Percentiles rank a stretch among this genome's conserved stretches.
Conservation (phyloP, 2,888 invertebrate genomes). For the Ophonus ardosiacus region DNA sequence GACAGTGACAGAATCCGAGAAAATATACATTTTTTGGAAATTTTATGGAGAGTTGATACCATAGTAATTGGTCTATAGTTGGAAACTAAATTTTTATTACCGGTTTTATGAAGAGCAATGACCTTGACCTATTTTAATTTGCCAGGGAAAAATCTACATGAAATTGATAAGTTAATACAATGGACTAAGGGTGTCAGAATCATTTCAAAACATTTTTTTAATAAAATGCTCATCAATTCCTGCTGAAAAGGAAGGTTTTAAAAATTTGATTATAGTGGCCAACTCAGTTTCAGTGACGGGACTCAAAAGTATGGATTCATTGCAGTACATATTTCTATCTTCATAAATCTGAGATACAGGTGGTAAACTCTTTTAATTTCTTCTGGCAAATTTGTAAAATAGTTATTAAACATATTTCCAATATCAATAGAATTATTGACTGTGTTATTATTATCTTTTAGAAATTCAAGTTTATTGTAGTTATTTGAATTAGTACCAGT, state of each 20-base stretch:
- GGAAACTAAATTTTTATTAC: background rate
- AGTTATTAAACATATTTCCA: background rate
- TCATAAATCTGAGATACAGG: background rate
- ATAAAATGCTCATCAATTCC: slow-evolving; percentile 5
- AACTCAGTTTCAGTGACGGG: slow-evolving; percentile 1
- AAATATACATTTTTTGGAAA: background rate
- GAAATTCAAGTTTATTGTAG: background rate
- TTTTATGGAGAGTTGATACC: background rate
- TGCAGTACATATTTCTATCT: background rate
- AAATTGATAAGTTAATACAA: background rate
- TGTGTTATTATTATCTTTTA: background rate
- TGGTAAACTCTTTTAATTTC: background rate
- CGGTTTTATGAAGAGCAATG: background rate
- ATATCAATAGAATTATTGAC: background rate
- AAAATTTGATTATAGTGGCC: background rate
- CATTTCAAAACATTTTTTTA: background rate
- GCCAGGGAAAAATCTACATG: background rate
- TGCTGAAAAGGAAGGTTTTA: background rate
- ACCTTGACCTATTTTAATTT: background rate
- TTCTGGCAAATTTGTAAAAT: background rate
- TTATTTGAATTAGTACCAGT: background rate
- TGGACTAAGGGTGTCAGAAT: background rate
- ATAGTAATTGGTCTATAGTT: background rate
- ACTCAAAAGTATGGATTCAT: background rate
- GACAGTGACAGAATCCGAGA: background rate